These are phyloP conservation scores for Micronycteris hirsuta DNA, from an alignment of 2,113 vertebrate genomes.

Conservation along the genomic window DNA sequence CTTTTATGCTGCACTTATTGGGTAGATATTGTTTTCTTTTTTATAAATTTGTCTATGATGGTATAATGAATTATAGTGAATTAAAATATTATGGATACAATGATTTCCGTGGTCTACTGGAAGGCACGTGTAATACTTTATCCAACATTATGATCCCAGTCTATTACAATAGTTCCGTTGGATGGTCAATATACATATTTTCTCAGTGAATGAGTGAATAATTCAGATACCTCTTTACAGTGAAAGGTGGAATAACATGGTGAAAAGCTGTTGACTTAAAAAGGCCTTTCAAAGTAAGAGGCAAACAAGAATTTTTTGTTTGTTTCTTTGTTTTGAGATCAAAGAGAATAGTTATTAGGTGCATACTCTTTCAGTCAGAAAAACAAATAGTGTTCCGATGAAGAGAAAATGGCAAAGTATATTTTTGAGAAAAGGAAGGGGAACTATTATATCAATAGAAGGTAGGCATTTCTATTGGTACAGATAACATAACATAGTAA, in stretches of 20 bases:
- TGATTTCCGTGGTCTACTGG: not conserved
- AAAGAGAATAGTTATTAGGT: not conserved
- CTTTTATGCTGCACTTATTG: not conserved
- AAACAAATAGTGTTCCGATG: not conserved
- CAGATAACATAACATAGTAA: not conserved
- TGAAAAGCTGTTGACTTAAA: not conserved
- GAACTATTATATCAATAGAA: not conserved
- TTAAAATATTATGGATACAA: not conserved
- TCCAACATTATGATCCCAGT: not conserved
- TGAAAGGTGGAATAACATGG: not conserved
- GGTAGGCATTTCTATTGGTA: not conserved
- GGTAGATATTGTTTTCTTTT: not conserved
- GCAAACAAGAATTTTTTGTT: not conserved
- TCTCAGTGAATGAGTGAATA: not conserved
- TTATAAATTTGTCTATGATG: not conserved
- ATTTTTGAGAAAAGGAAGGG: not conserved
- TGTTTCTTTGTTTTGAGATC: not conserved
- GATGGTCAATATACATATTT: not conserved
- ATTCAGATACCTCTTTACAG: not conserved
- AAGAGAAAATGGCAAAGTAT: not conserved
- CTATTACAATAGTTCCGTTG: not conserved
- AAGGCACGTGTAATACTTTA: not conserved
- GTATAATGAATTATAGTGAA: not conserved
- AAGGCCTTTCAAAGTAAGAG: not conserved
- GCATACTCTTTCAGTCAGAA: not conserved